Percentiles rank a stretch among this genome's conserved stretches.
These are phyloP conservation scores for Taxidea taxus DNA, from an alignment of 2,113 vertebrate genomes.

Conservation along the genomic window DNA sequence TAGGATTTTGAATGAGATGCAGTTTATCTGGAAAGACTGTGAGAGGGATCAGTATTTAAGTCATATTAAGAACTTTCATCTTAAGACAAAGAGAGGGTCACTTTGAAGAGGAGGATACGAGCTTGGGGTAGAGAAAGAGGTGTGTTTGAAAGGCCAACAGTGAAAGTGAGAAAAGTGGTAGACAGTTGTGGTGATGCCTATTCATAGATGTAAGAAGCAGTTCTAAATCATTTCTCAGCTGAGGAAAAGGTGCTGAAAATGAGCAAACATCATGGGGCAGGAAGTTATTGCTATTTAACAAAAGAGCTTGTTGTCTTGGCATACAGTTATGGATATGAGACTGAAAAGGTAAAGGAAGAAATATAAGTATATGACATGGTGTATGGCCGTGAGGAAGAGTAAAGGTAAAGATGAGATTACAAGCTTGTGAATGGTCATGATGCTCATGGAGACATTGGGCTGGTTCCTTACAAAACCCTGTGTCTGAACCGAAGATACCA, in stretches of 20 bases:
- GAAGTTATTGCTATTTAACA: background rate
- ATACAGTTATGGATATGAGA: background rate
- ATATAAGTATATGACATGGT: background rate
- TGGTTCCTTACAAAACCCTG: background rate
- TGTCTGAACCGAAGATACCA: background rate
- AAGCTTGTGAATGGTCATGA: background rate
- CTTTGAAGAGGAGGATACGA: background rate
- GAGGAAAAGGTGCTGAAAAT: background rate
- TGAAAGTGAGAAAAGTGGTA: background rate
- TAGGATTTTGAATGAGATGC: background rate
- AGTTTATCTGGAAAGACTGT: background rate
- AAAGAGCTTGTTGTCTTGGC: background rate
- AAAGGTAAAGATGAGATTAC: background rate
- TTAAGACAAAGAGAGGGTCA: background rate
- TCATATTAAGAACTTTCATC: background rate
- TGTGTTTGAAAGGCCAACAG: background rate
- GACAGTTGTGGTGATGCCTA: background rate
- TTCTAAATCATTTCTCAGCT: constrained; percentile 34
- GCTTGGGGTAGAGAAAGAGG: background rate
- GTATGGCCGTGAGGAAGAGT: background rate
- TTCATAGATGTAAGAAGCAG: background rate
- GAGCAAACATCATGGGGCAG: background rate
- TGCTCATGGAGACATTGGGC: background rate
- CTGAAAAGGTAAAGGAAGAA: background rate
- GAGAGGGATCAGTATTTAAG: background rate